Conservation (phyloP, 2,888 invertebrate genomes). For the Adelognathus sp. region DNA sequence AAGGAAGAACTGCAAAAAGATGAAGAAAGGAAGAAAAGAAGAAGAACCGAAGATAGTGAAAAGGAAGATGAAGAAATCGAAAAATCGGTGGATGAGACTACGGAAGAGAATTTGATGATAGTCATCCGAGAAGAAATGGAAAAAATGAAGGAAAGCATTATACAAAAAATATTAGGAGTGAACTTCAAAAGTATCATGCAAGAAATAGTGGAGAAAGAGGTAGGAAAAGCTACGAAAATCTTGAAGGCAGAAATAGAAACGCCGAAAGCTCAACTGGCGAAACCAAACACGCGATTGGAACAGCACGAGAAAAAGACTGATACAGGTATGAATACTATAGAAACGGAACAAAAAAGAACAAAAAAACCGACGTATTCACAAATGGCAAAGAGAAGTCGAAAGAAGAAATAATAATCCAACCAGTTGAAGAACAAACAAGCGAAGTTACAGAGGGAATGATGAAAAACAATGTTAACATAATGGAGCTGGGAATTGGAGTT, state of each 20-base stretch:
- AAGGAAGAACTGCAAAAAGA: too few species aligned
- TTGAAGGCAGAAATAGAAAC: background rate
- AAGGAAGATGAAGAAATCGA: background rate
- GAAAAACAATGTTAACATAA: conserved; percentile 31
- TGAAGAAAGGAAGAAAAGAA: too few species aligned
- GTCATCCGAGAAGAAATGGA: background rate
- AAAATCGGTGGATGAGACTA: background rate
- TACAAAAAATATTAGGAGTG: background rate
- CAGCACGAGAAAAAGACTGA: background rate
- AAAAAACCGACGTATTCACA: conserved; percentile 17
- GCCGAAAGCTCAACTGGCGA: background rate
- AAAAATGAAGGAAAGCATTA: background rate
- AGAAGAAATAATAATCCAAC: conserved; percentile 35
- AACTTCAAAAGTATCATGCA: background rate
- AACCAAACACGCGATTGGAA: background rate
- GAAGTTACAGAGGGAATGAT: conserved; percentile 25
- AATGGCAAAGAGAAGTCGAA: background rate
- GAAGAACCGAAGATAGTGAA: background rate
- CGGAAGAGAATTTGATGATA: background rate
- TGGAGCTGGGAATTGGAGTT: conserved; percentile 9
- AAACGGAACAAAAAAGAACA: background rate
- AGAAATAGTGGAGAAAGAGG: background rate
- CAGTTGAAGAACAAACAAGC: conserved; percentile 27
- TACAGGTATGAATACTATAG: background rate
- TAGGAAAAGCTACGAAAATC: background rate